Base-by-base conservation (phyloP, 2,797 vertebrate species). In the Coendou prehensilis region DNA sequence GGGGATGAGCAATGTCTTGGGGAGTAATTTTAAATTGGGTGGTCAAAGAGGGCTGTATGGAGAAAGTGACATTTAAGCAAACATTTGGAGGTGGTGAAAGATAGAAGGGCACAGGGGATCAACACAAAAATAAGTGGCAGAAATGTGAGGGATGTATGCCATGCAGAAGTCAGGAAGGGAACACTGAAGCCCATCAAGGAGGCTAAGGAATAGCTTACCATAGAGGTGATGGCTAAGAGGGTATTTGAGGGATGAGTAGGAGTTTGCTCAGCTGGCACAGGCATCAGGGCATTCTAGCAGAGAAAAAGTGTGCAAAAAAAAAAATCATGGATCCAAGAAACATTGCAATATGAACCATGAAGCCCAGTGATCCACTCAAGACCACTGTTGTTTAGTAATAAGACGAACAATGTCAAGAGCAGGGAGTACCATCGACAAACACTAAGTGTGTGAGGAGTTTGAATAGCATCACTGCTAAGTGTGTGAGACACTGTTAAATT, bases 61-160 rank as follows among this genome's bases (percentile, higher is more conserved):
- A 96, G 80, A 93, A 91, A 91, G 20, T 84, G 23, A 54, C 57
- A 73, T 81, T 71, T 64, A 57, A 88, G 54, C 52, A 93, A 93
- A 83, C 45, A 79, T n/a, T 37, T 76, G 30, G 78, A 84, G 57
- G 67, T 75, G 6, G 11, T 76, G 0, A 80, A 50, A 45, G 56
- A 71, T 26, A 10, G 28, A 85, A 73, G 37, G 6, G 17, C 23
- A 6, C 37, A 28, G 23, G 47, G 6, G 8, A 80, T 9, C 52
- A 61, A 78, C 26, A 45, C 81, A 78, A 79, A 67, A 82, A 71
- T 54, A 71, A 73, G 18, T 23, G 7, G 22, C 30, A 18, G 14
- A 61, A 83, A 79, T 67, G 11, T 0, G 2, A 52, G 47, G 33
- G 1, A 83, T 13, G 45, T 26, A 10, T 1, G 20, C 6, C 18